Conservation (phyloP, 2,888 invertebrate species). For the Tribolium freemani region DNA sequence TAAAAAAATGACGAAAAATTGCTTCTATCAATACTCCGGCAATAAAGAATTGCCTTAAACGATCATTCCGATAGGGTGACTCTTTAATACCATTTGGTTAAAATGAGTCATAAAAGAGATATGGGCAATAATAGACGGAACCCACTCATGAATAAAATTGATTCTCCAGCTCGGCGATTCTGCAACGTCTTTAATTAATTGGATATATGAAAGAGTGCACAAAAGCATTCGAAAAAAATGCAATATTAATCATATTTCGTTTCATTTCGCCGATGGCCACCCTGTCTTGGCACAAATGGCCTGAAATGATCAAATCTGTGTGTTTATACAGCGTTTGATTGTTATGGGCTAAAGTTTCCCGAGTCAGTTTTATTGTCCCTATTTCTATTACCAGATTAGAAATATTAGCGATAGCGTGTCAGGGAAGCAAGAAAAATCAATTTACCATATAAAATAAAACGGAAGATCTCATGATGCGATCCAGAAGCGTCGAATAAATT, state of each 20-base stretch:
- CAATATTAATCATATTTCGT: conserved; percentile 55
- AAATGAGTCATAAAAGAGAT: conserved; percentile 43
- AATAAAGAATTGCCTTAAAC: conserved; percentile 25
- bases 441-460: conserved; percentile 2
- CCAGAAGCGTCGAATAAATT: conserved; percentile 49
- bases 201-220: conserved; percentile 47
- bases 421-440: conserved; percentile 6
- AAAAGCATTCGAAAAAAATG: conserved; percentile 46
- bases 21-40: conserved; percentile 4
- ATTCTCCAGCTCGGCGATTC: conserved; percentile 47
- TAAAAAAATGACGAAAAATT: neutral
- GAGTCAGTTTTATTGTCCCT: conserved; percentile 56
- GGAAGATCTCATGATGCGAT: conserved; percentile 37
- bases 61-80: conserved; percentile 31
- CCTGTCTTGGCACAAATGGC: conserved; percentile 62
- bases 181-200: conserved; percentile 54
- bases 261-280: conserved; percentile 47
- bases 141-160: conserved; percentile 54
- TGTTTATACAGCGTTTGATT: conserved; percentile 64
- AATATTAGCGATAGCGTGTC: conserved; percentile 44
- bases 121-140: conserved; percentile 50
- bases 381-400: conserved; percentile 52
- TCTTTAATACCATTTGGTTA: conserved; percentile 36
- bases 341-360: conserved; percentile 59
- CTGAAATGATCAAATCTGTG: conserved; percentile 65